Evolutionary conservation across 2,797 vertebrate genomes (phyloP), one percentile per base, ranked within the genome.

Genomic region (Sparidentex hasta): DNA sequence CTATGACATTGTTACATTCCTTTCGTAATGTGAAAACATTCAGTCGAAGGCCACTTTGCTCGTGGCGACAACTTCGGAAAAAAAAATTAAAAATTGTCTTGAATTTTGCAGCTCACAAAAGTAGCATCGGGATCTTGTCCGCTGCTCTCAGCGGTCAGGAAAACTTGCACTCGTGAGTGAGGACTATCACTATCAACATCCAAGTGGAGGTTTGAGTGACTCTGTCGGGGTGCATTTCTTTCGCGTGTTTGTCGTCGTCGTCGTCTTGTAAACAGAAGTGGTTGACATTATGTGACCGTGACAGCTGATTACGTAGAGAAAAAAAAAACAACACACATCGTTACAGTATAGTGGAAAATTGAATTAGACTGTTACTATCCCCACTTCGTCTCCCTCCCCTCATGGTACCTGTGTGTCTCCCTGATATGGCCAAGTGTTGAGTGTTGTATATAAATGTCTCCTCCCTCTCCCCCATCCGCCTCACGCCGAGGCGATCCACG

Each of bases 321-420:
- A 82, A 90, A 27, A 27, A 27, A 27, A 27, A 2, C 56, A 81
- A 81, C 80, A 87, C 76, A 73, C 59, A 74, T 85, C 77, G 85
- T 90, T 87, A 79, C 81, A 88, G 84, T 93, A 68, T 88, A 89
- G 89, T 91, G 90, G 72, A 87, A 85, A 90, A 86, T 84, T 83
- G 57, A 91, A 91, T 89, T 88, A 90, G 95, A 95, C 94, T 95
- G 94, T 95, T 95, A 94, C 85, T 79, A 65, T 74, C 59, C 66
- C 71, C 64, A 69, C 72, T 67, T 77, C 65, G 69, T 74, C 80
- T 73, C 74, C 65, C 61, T 76, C 62, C 81, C 63, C 81, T 85
- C 83, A 87, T 71, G 71, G 90, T 92, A 84, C 88, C 84, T 84
- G 87, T 86, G 79, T 88, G 84, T 92, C 82, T 88, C 84, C 74